A percentile compares a stretch with the other conserved stretches of the same genome.
These are phyloP conservation scores for Sitta europaea DNA, from an alignment of 2,113 vertebrate genomes.

Conservation along the genomic window DNA sequence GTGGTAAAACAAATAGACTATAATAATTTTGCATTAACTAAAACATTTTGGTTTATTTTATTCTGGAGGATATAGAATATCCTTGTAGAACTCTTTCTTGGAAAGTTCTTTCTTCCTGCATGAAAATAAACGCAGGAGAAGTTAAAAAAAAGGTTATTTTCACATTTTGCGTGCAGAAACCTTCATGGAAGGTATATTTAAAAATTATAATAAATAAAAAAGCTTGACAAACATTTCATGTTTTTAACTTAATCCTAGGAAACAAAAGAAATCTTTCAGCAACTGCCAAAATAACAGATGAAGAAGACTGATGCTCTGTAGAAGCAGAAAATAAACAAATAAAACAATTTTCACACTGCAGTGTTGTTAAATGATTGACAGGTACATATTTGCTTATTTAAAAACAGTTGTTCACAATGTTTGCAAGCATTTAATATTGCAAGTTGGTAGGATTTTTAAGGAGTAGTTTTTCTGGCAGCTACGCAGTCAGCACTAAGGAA, in stretches of 20 bases:
- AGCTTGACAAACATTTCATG: not conserved
- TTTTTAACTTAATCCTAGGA: not conserved
- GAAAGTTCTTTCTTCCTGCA: not conserved
- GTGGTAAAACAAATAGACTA: not conserved
- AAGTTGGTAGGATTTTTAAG: not conserved
- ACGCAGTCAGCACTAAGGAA: not conserved
- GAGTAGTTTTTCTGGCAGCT: not conserved
- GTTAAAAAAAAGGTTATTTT: not conserved
- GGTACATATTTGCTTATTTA: not conserved
- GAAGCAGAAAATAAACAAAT: not conserved
- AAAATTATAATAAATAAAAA: not conserved
- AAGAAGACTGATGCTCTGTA: not conserved
- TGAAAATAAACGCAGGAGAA: not conserved
- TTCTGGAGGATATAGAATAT: too few relatives aligned
- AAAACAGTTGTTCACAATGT: not conserved
- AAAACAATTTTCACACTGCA: not conserved
- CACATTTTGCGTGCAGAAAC: not conserved
- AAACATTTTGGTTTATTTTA: not conserved
- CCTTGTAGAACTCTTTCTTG: not conserved
- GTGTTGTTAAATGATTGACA: not conserved
- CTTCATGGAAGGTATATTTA: not conserved
- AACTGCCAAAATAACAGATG: not conserved
- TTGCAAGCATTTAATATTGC: constrained; percentile 5
- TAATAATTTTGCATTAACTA: not conserved
- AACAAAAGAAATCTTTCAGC: not conserved